Percentiles rank a stretch among this genome's conserved stretches.
These are phyloP conservation scores for Phaonia tiefii DNA, from an alignment of 2,888 invertebrate species.

Conservation along the genomic window DNA sequence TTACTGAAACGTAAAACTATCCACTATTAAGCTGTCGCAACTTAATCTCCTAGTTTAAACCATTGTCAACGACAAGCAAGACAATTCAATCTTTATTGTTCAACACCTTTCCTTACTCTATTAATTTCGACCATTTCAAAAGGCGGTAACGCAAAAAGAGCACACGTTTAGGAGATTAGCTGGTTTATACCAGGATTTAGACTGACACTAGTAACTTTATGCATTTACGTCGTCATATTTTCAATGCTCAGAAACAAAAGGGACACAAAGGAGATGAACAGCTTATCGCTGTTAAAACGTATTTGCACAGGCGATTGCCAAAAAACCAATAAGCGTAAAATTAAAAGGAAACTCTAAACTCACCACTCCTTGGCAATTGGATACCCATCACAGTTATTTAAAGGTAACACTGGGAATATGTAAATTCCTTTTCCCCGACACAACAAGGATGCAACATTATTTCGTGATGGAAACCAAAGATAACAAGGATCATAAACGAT, in stretches of 20 bases:
- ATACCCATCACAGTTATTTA: constrained; percentile 38
- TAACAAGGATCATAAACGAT: constrained; percentile 57
- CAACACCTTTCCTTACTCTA: constrained; percentile 5
- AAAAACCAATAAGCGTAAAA: constrained; percentile 80
- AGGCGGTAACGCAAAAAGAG: neutral
- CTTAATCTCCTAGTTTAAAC: no score
- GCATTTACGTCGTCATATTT: constrained; percentile 34
- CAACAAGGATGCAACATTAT: constrained; percentile 53
- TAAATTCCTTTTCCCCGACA: constrained; percentile 28
- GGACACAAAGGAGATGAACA: constrained; percentile 27
- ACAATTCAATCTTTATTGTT: neutral
- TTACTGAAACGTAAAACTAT: no score
- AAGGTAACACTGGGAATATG: constrained; percentile 56
- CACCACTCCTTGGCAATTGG: constrained; percentile 35
- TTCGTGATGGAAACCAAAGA: constrained; percentile 69
- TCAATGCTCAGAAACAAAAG: constrained; percentile 8
- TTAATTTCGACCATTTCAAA: constrained; percentile 17
- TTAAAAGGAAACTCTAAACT: neutral
- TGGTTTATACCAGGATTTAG: constrained; percentile 38
- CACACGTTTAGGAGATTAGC: constrained; percentile 57
- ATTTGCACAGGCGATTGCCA: constrained; percentile 80
- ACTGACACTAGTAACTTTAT: constrained; percentile 59
- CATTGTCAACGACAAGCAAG: no score
- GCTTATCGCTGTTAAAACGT: constrained; percentile 77
- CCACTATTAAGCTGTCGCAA: no score